These are phyloP conservation scores for Conus betulinus DNA, from an alignment of 1,140 invertebrate species.

Conservation along the genomic window DNA sequence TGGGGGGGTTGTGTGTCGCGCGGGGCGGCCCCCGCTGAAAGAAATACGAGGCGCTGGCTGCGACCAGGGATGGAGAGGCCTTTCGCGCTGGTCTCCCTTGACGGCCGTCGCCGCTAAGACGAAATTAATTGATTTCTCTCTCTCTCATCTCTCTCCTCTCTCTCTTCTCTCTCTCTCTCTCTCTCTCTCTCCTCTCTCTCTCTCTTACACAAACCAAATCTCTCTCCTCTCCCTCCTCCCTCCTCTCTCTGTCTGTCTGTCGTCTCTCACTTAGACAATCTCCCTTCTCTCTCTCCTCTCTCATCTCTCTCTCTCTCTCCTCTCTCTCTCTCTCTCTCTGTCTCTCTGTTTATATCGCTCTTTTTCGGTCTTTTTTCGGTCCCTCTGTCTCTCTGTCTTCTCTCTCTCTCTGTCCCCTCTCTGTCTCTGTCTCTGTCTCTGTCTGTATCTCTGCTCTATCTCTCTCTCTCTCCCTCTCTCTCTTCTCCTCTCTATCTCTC, in stretches of 20 bases:
- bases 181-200: neutral
- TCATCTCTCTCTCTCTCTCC: neutral
- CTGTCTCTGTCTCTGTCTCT: neutral
- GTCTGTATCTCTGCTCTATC: neutral
- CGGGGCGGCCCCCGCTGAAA: neutral
- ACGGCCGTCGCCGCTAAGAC: constrained; percentile 19
- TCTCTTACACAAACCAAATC: too few species aligned
- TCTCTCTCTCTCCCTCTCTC: too few species aligned
- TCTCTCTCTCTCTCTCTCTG: neutral
- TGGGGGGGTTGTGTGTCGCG: neutral
- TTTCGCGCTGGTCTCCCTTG: neutral
- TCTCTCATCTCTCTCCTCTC: neutral
- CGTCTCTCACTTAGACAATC: neutral
- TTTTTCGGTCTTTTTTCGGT: too few species aligned
- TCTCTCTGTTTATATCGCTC: too few species aligned
- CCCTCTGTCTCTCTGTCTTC: neutral
- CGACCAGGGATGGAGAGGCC: neutral
- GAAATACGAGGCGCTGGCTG: constrained; percentile 22
- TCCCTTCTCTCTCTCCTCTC: neutral
- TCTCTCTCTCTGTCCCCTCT: neutral
- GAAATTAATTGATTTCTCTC: constrained; percentile 26
- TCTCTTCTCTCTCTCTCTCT: neutral
- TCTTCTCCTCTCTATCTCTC: too few species aligned
- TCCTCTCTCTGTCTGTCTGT: neutral
- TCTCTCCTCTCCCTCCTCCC: neutral